Evolutionary conservation across 2,888 invertebrate species (phyloP), one percentile per base, ranked within the genome.

Genomic region (Eurois occulta): DNA sequence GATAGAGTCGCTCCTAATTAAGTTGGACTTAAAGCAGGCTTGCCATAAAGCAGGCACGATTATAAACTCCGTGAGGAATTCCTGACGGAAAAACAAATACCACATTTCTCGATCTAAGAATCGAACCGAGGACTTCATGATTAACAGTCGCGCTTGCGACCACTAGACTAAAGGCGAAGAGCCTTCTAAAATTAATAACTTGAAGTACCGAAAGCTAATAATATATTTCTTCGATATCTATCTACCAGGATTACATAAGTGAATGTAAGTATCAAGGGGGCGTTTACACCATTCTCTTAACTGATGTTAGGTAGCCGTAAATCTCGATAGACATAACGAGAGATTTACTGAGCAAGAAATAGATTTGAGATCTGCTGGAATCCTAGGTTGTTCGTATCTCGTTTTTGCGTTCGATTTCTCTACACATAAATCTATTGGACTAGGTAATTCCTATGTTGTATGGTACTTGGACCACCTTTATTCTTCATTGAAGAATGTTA

Each of bases 341-440:
- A 66, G 81, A 82, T 85, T 86, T 76, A 82, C 21, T 35, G 52
- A 18, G 55, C 83, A 86, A 85, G 83, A 82, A 86, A 82, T 69
- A 82, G 76, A 76, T 83, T 83, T 72, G 65, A 82, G 81, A 75
- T 81, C 86, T 67, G 48, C 41, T 81, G 24, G 58, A 32, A 55
- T 73, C 32, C 55, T 74, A 35, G 81, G 69, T 65, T 58, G n/a
- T 28, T 64, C 55, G 7, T 58, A 84, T 58, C 85, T 79, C 8
- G 80, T 64, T 79, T 84, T 79, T 80, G 41, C 21, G 18, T 28
- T 43, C 28, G 16, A 69, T 69, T 83, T 78, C 78, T 43, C 28
- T 32, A 43, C n/a, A 52, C 67, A 78, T 79, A 84, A 66, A 78
- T 84, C 60, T 78, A 4, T 67, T 43, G 16, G 10, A 1, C 11